Evolutionary conservation across 2,888 invertebrate genomes (phyloP).

Genomic region (Calameuta filiformis): DNA sequence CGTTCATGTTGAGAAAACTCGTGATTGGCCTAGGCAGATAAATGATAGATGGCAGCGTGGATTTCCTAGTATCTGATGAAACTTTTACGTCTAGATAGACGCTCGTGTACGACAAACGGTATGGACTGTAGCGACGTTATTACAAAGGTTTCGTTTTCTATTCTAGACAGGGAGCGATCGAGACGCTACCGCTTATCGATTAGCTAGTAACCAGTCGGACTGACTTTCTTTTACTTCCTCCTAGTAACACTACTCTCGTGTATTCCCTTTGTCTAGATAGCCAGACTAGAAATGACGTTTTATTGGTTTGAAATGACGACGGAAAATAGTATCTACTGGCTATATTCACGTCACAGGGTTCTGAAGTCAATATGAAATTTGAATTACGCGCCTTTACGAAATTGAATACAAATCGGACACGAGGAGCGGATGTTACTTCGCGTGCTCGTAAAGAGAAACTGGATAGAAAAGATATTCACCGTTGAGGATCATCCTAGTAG

Average conservation of each 20-base stretch:
- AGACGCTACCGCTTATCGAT: slow-evolving; percentile 17
- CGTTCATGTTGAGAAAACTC: neutral
- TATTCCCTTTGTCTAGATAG: neutral
- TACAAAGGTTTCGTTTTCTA: slow-evolving; percentile 33
- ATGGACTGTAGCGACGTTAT: neutral
- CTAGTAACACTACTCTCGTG: neutral
- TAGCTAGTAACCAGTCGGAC: neutral
- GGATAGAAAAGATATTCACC: neutral
- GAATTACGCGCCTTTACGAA: neutral
- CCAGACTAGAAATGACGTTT: neutral
- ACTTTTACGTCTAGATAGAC: neutral
- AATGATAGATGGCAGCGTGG: neutral
- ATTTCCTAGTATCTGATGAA: neutral
- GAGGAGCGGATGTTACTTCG: neutral
- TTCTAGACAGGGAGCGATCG: slow-evolving; percentile 38
- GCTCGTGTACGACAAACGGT: neutral
- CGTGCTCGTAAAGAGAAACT: neutral
- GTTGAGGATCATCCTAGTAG: neutral
- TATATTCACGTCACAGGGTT: neutral
- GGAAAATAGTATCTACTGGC: neutral
- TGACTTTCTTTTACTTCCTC: neutral
- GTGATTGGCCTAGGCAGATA: neutral
- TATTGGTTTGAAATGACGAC: neutral
- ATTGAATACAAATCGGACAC: neutral
- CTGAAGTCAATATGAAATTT: neutral